Evolutionary conservation across 2,797 vertebrate species (phyloP), one percentile per base, ranked within the genome.

Genomic region (Neosilurus mollespiculum): DNA sequence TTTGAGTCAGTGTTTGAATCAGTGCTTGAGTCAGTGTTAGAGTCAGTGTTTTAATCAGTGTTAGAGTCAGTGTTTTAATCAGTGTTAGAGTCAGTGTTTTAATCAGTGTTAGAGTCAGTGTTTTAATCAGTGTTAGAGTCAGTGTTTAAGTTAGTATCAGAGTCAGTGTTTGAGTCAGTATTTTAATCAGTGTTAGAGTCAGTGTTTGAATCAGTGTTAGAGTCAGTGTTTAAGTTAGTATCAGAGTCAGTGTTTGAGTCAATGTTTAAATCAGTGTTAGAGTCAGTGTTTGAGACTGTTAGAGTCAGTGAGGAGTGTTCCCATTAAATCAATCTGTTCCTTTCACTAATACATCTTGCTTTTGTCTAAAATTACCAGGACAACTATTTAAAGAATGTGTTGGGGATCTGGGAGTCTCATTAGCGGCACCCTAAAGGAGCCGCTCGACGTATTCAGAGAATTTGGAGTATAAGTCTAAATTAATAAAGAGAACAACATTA

Each of bases 331-430:
- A 15, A 43, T 61, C 76, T 62, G 54, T 81, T 81, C 67, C 22
- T 1, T 14, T 61, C 22, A 16, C 54, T 72, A 26, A 49, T 62
- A 1, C 16, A 3, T 53, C 43, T 59, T 62, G 56, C 34, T 53
- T 62, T 15, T 64, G 20, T 43, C n/a, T 16, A 49, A 81, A 62
- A 62, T 26, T 24, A 16, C 37, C 37, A n/a, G 12, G 24, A 30
- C 53, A 20, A 72, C 62, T 62, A 18, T 62, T 72, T 72, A 72
- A 62, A n/a, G 43, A 62, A 81, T 72, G 58, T 12, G 34, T 26
- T 62, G 56, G 67, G 80, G 67, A 71, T 81, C 61, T 62, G 37
- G 56, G 67, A 72, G 56, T 14, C 80, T 81, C 80, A 72, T 81
- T 81, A 81, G 56, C 24, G 14, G 56, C 69, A 12, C 71, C 56